Evolutionary conservation across 2,888 invertebrate genomes (phyloP), one percentile per base, ranked within the genome.

Genomic region (Agrilus biguttatus): DNA sequence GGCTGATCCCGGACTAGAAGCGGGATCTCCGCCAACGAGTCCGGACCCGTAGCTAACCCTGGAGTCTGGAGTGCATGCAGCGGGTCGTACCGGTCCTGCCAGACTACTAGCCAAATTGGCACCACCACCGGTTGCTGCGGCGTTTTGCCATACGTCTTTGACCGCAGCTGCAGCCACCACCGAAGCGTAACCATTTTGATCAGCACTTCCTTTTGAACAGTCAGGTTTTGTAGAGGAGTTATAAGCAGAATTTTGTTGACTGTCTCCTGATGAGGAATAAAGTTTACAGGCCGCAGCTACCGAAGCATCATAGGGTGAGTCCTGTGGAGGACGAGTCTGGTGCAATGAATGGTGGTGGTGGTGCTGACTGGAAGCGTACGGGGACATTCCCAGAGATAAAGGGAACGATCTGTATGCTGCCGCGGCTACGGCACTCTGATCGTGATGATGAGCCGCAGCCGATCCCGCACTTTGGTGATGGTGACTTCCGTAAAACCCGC

Each of bases 401-500:
- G 90, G 90, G 62, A 90, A 90, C 50, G 88, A 84, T 61, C 88
- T 75, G 67, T 89, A 87, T 32, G 74, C 74, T 36, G 79, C 79
- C 41, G 78, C 78, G 40, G 78, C 73, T 40, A 79, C 73, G 52
- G 80, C 73, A 67, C 85, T 80, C 55, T 88, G 85, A 57, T 79
- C 79, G 51, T 77, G 75, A 51, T 74, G 75, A 47, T 77, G 72
- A 37, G 70, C 70, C 40, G 72, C 70, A 52, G 73, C 58, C 58
- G 78, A 69, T 67, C 76, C 71, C 47, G 80, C 75, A 49, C 78
- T 75, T 71, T 89, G 83, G 72, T 88, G 83, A 63, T 89, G 89
- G 69, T 89, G 88, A 60, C 83, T 77, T 62, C 90, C 89, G 74
- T 92, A 91, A 75, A 92, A 92, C 69, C 90, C 90, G 69, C 85